A percentile compares a stretch with the other conserved stretches of the same genome.
These are phyloP conservation scores for Drosophila vallismaia DNA, from an alignment of 2,888 invertebrate genomes.

Conservation along the genomic window DNA sequence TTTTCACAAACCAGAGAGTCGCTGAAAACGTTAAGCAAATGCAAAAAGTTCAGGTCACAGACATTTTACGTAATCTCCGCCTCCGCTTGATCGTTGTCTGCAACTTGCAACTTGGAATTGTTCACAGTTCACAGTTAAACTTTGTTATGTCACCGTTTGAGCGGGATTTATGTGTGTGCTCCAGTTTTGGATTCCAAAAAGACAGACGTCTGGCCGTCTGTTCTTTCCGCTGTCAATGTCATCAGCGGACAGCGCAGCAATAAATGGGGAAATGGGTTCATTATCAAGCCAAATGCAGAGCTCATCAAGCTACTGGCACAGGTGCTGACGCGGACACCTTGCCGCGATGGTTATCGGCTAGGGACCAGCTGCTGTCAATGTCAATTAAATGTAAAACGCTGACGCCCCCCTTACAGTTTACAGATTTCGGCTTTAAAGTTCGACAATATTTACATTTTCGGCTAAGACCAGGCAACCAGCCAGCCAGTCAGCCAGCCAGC, in stretches of 20 bases:
- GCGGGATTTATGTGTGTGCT: constrained; percentile 60
- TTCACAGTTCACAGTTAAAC: constrained; percentile 63
- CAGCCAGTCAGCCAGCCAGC: too few relatives aligned
- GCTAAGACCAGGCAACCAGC: constrained; percentile 9
- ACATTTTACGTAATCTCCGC: constrained; percentile 72
- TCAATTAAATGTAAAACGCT: constrained; percentile 70
- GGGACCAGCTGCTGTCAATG: constrained; percentile 58
- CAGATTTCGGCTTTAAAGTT: too few relatives aligned
- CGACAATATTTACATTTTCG: not conserved
- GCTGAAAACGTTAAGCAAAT: constrained; percentile 61
- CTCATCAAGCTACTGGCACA: constrained; percentile 40
- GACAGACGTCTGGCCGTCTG: not conserved
- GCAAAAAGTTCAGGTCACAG: constrained; percentile 79
- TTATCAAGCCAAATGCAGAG: constrained; percentile 63
- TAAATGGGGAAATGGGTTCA: constrained; percentile 66
- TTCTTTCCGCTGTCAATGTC: constrained; percentile 21
- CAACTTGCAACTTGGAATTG: constrained; percentile 42
- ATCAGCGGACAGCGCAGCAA: constrained; percentile 38
- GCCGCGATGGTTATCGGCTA: constrained; percentile 12
- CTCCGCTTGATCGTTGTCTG: constrained; percentile 45
- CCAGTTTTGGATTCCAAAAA: constrained; percentile 5
- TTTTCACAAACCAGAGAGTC: constrained; percentile 49
- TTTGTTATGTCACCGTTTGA: constrained; percentile 68
- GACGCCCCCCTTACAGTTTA: constrained; percentile 55
- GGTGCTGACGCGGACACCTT: constrained; percentile 31